phyloP scores from a whole-genome alignment of 2,888 invertebrate species.

The Clunio marinus region DNA sequence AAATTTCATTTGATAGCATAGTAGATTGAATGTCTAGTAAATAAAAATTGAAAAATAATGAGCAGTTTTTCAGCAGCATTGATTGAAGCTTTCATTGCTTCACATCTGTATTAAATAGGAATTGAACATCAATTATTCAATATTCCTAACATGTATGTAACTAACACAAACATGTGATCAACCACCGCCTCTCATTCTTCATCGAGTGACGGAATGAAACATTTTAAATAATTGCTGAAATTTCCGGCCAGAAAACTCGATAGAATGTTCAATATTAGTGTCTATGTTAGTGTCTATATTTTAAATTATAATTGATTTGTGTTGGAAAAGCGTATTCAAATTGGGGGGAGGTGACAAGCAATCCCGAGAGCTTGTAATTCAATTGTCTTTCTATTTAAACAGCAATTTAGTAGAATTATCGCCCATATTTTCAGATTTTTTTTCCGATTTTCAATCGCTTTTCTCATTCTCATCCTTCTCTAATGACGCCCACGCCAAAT shows the following conservation, averaged over 20 bases:
- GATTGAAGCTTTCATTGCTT: too few species aligned
- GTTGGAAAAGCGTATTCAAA: not conserved
- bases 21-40: too few species aligned
- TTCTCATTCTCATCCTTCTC: not conserved
- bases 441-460: not conserved
- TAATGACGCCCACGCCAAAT: not conserved
- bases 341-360: not conserved
- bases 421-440: constrained; percentile 27
- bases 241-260: constrained; percentile 15
- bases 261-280: not conserved
- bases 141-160: not conserved
- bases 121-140: constrained; percentile 19
- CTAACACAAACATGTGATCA: not conserved
- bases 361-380: constrained; percentile 13
- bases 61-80: too few species aligned
- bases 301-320: constrained; percentile 17
- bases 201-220: constrained; percentile 7
- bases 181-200: not conserved
- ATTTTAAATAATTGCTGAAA: constrained; percentile 31
- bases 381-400: constrained; percentile 36
- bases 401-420: constrained; percentile 36
- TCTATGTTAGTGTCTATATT: constrained; percentile 4
- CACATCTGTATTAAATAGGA: too few species aligned
- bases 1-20: not conserved
- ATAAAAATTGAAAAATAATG: not conserved